Base-by-base conservation (phyloP, 1,140 invertebrate species). In the Drosophila sproati region DNA sequence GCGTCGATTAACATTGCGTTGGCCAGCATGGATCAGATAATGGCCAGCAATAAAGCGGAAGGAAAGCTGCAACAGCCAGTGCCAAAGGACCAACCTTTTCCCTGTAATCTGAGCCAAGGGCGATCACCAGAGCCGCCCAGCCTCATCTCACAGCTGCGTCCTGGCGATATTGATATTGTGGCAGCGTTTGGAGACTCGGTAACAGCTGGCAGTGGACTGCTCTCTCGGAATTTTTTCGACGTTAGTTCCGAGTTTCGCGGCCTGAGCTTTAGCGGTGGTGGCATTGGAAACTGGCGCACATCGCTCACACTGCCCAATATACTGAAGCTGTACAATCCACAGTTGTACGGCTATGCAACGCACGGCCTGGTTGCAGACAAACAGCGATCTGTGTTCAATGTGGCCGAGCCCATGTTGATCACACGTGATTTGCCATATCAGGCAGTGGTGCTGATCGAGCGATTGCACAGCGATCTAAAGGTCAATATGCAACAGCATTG, bases 171-270 rank as follows among this genome's bases (percentile, higher is more conserved):
- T 34, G 94, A 95, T 59, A 93, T 96, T 1, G 91, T 96, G 29
- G 95, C 87, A 0, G 94, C 95, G 2, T 91, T 96, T 55, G 96
- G 95, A 2, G 96, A 96, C 80, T 96, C 95, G 0, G 81, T 96
- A 34, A 94, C 94, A 3, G 95, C 95, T 10, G 95, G 94, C 50
- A 93, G 93, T 63, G 95, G 95, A 12, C 82, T 94, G 7, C 47
- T 63, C 2, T 63, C 60, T 0, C 34, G 50, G 28, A 12, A 3
- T 10, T 63, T 39, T 6, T n/a, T 50, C 0, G 63, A 67, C 34
- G 93, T 94, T 10, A 31, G 63, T 8, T 39, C 69, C 1, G 80
- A 82, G 29, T 78, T 57, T 70, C 78, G 80, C 31, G 78, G 78
- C 34, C 35, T 70, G 0, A 61, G 48, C 4, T 93, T 83, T 69